Evolutionary conservation across 1,140 invertebrate genomes (phyloP).

Genomic region (Trachymyrmex cornetzi): DNA sequence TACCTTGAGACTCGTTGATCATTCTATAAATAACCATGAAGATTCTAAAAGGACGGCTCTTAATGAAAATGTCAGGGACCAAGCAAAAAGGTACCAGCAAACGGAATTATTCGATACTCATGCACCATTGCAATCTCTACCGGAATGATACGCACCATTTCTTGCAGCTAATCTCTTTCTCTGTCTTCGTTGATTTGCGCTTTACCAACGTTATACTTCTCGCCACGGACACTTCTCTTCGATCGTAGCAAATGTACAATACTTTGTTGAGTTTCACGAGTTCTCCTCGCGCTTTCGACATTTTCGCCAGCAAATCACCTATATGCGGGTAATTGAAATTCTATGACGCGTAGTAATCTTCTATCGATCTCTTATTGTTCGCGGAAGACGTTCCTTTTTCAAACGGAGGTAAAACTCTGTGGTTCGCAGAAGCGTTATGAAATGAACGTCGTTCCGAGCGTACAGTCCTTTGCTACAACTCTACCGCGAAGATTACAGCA

Average conservation of each 20-base stretch:
- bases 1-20: conserved; percentile 56
- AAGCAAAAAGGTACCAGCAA: conserved; percentile 34
- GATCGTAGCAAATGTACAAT: conserved; percentile 22
- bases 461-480: background rate
- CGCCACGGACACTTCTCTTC: conserved; percentile 49
- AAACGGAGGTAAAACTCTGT: background rate
- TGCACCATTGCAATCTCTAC: background rate
- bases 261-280: conserved; percentile 36
- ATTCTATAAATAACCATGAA: conserved; percentile 70
- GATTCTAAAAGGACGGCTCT: conserved; percentile 38
- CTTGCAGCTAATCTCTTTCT: conserved; percentile 38
- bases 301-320: conserved; percentile 34
- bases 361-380: conserved; percentile 33
- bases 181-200: conserved; percentile 65
- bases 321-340: conserved; percentile 25
- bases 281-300: conserved; percentile 10
- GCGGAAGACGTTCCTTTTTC: conserved; percentile 1
- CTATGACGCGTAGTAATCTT: background rate
- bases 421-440: conserved; percentile 18
- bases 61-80: conserved; percentile 72
- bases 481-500: conserved; percentile 22
- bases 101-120: conserved; percentile 57
- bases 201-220: conserved; percentile 30
- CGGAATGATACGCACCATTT: conserved; percentile 14
- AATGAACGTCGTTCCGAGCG: conserved; percentile 1